These are phyloP conservation scores for Melanostoma mellinum DNA, from an alignment of 2,888 invertebrate species.

Conservation along the genomic window DNA sequence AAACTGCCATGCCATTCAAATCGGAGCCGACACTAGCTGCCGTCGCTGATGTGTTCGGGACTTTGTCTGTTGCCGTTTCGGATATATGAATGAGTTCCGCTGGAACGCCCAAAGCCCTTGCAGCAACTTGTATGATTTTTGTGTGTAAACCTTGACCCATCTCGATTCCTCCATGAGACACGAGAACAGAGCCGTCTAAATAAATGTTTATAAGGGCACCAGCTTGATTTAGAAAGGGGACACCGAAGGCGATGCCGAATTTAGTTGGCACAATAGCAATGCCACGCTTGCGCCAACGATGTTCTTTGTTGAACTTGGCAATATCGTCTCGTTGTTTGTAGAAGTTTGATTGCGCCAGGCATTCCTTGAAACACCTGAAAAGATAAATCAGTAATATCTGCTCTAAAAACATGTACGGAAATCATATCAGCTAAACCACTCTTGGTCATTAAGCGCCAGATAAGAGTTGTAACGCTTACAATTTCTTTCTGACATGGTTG, in stretches of 20 bases:
- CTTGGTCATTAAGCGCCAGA: too few relatives aligned
- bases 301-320: constrained; percentile 88
- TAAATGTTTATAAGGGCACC: constrained; percentile 95
- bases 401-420: too few relatives aligned
- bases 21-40: constrained; percentile 95
- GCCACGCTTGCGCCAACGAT: constrained; percentile 94
- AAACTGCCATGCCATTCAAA: constrained; percentile 94
- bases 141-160: constrained; percentile 99
- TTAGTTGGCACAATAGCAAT: constrained; percentile 91
- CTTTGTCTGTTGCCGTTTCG: constrained; percentile 94
- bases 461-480: too few relatives aligned
- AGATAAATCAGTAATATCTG: constrained; percentile 28
- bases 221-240: constrained; percentile 90
- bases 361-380: constrained; percentile 90
- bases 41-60: constrained; percentile 94
- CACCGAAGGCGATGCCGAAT: constrained; percentile 92
- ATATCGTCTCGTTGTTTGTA: constrained; percentile 84
- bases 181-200: constrained; percentile 92
- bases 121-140: constrained; percentile 96
- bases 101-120: constrained; percentile 87
- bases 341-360: constrained; percentile 87
- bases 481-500: too few relatives aligned
- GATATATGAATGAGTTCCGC: constrained; percentile 89
- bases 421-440: too few relatives aligned
- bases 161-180: constrained; percentile 96